phyloP scores from a whole-genome alignment of 2,113 vertebrate species.

The Numida meleagris region DNA sequence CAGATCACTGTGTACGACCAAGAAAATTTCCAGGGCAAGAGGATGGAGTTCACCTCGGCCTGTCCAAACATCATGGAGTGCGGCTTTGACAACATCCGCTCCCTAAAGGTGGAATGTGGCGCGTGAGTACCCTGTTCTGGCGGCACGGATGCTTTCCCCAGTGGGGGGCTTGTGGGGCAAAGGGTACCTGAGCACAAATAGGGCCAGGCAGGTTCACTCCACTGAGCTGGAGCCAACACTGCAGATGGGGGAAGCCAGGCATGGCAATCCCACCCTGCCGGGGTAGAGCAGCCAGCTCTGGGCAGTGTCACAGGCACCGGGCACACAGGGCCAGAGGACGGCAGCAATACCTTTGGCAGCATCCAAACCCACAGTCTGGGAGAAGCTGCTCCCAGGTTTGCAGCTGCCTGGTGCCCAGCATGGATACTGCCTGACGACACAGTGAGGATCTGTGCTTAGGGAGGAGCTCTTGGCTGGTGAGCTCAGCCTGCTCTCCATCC shows the following conservation, averaged over 20 bases:
- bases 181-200: rapidly evolving
- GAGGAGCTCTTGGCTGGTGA: not conserved
- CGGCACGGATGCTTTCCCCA: not conserved
- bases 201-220: not conserved
- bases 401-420: rapidly evolving
- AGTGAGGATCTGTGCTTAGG: not conserved
- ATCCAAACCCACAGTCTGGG: not conserved
- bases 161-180: rapidly evolving
- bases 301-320: not conserved
- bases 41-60: conserved; percentile 89
- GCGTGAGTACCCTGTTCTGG: conserved; percentile 83
- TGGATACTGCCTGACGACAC: not conserved
- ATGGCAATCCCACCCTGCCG: not conserved
- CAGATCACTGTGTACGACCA: conserved; percentile 96
- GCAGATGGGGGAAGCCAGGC: not conserved
- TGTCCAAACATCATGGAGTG: conserved; percentile 92
- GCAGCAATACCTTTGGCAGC: not conserved
- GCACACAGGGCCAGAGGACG: not conserved
- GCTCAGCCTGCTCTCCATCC: not conserved
- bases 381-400: not conserved
- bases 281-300: not conserved
- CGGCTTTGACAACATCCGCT: conserved; percentile 89
- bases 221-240: not conserved
- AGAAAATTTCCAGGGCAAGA: conserved; percentile 96
- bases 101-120: conserved; percentile 93